phyloP scores from a whole-genome alignment of 2,113 vertebrate species.

The Rhinoderma darwinii region DNA sequence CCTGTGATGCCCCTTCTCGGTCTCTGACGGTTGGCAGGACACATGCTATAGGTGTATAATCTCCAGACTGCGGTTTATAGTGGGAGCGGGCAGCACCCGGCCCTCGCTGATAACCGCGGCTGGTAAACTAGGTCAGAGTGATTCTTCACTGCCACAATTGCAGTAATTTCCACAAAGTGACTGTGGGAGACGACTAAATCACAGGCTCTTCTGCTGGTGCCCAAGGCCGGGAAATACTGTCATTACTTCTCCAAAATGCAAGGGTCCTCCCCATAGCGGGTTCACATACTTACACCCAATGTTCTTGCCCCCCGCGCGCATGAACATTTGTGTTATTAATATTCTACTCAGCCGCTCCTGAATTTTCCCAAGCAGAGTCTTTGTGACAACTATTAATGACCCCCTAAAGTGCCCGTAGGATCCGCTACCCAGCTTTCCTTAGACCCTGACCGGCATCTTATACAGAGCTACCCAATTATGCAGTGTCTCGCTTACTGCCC shows the following conservation, averaged over 20 bases:
- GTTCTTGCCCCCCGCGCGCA: too few relatives aligned
- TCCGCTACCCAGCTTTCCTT: neutral
- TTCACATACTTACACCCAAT: neutral
- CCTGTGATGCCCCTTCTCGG: neutral
- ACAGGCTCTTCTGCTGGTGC: conserved; percentile 9
- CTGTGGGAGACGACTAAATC: conserved; percentile 43
- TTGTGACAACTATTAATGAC: too few relatives aligned
- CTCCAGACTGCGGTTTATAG: neutral
- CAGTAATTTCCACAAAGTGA: conserved; percentile 31
- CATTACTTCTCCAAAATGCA: neutral
- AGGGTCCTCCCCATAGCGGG: neutral
- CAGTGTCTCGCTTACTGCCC: too few relatives aligned
- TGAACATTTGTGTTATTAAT: too few relatives aligned
- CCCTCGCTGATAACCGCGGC: conserved; percentile 18
- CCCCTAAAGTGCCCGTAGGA: neutral
- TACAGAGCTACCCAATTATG: too few relatives aligned
- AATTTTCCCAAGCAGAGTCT: too few relatives aligned
- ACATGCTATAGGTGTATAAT: conserved; percentile 1
- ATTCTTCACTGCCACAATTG: conserved; percentile 51
- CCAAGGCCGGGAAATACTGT: neutral
- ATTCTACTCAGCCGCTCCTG: too few relatives aligned
- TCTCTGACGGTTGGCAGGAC: neutral
- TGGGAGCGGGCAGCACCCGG: neutral
- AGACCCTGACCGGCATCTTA: neutral
- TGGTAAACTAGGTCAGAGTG: conserved; percentile 45